Conservation (phyloP, 2,113 vertebrate species). For the Pimephales promelas region DNA sequence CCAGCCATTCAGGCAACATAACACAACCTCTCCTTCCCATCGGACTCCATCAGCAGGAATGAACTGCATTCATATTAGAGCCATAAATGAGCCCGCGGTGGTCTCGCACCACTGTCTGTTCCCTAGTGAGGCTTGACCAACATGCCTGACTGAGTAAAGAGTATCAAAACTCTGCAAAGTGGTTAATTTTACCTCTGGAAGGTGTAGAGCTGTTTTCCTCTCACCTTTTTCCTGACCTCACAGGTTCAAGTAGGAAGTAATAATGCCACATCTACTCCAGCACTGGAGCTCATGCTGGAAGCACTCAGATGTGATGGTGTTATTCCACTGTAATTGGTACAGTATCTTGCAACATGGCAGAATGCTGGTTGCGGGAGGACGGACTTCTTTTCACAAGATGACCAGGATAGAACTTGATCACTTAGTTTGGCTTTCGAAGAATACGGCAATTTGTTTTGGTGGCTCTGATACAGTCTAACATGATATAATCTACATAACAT, state of each 20-base stretch:
- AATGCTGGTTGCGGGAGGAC: constrained; percentile 1
- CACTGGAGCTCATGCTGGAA: constrained; percentile 31
- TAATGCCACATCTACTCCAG: constrained; percentile 26
- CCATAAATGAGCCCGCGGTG: background rate
- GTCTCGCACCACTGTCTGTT: background rate
- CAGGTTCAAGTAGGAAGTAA: constrained; percentile 46
- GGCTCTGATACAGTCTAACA: constrained; percentile 35
- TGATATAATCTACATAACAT: constrained; percentile 52
- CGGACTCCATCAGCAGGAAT: background rate
- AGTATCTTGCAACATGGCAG: background rate
- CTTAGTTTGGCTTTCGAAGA: constrained; percentile 30
- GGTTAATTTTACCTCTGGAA: constrained; percentile 20
- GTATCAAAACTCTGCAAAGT: constrained; percentile 21
- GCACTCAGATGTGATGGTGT: constrained; percentile 15
- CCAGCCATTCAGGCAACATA: constrained; percentile 10
- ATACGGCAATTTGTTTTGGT: constrained; percentile 46
- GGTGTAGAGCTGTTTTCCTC: constrained; percentile 30
- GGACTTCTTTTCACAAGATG: background rate
- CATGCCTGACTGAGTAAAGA: constrained; percentile 17
- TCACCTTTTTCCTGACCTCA: constrained; percentile 37
- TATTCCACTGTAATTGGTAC: constrained; percentile 23
- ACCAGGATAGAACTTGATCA: background rate
- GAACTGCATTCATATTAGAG: constrained; percentile 12
- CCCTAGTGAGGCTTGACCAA: constrained; percentile 15
- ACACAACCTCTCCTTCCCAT: constrained; percentile 1